Evolutionary conservation across 2,888 invertebrate species (phyloP), one percentile per base, ranked within the genome.

Genomic region (Allolobophora icterica): DNA sequence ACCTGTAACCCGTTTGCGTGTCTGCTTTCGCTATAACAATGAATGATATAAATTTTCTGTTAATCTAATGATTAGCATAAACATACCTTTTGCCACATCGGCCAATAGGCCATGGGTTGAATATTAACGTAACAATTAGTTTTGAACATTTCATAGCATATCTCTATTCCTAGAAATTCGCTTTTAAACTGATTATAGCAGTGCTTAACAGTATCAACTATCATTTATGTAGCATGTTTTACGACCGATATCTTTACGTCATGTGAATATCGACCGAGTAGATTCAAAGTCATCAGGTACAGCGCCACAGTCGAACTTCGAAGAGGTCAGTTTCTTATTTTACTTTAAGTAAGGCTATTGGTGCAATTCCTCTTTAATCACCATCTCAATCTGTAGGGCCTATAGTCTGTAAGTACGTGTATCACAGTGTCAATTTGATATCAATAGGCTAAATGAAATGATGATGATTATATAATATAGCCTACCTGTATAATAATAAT

Each of bases 161-260:
- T 42, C 1, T 42, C 42, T 42, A 42, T 42, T 42, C 42, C 52
- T 52, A 13, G 13, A 42, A 42, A 52, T 52, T 21, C 24, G 15
- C 52, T 1, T 42, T 42, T 13, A 52, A 52, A 52, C 52, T 52
- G 52, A 21, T 52, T 52, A 21, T 21, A 21, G 52, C 24, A 52
- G 52, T 21, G 52, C 52, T 52, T 42, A 42, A 42, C 13, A 17
- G 42, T 15, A n/a, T 71, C 3, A 30, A 52, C 6, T 52, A 24
- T 6, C 1, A n/a, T n/a, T 71, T 71, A 13, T 71, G 4, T 71
- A 71, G 71, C n/a, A 71, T n/a, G 0, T 30, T n/a, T n/a, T 71
- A 71, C 71, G 71, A 71, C 71, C 71, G 71, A 71, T 71, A n/a
- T 71, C 71, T 71, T n/a, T 71, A 71, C 71, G n/a, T 71, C 71